Evolutionary conservation across 2,113 vertebrate species (phyloP), one percentile per base, ranked within the genome.

Genomic region (Panthera leo): DNA sequence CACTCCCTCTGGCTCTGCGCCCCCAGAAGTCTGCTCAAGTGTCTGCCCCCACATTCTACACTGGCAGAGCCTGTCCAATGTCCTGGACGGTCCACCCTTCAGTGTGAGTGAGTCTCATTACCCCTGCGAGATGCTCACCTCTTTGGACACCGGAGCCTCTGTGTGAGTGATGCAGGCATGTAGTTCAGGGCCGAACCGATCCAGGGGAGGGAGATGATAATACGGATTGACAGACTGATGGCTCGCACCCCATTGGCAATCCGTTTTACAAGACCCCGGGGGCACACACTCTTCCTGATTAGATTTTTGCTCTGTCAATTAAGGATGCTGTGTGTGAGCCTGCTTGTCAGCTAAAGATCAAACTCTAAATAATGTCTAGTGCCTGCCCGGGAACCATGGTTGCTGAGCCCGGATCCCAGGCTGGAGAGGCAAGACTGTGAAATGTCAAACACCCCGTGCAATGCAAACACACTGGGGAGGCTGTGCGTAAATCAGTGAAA

Each of bases 391-490:
- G 45, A 65, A 51, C 58, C 31, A 29, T 0, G 61, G 48, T 36
- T 53, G 79, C 94, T 61, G 61, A 89, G 48, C 96, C 83, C 58
- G 0, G 83, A 36, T 61, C 92, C 91, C 70, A 0, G 85, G 76
- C 65, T 68, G n/a, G 25, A 71, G 79, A 27, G 84, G 42, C 6
- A 3, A 27, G 48, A 25, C 82, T 71, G 58, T 2, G 29, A 87
- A 58, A 86, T 36, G 85, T n/a, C 94, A 85, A 25, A 45, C 21
- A 4, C 18, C 18, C 3, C 0, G 0, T 0, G 27, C 51, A 29
- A 18, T 0, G n/a, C n/a, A n/a, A n/a, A 65, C 36, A 6, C 53
- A 1, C 73, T 0, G 0, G 31, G 31, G 11, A 14, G 87, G 34
- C 36, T 25, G 3, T 0, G 5, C 4, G 0, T 8, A 18, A 45